Conservation (phyloP, 53 echinoderm and acorn worm species). For the Actinopyga echinites region DNA sequence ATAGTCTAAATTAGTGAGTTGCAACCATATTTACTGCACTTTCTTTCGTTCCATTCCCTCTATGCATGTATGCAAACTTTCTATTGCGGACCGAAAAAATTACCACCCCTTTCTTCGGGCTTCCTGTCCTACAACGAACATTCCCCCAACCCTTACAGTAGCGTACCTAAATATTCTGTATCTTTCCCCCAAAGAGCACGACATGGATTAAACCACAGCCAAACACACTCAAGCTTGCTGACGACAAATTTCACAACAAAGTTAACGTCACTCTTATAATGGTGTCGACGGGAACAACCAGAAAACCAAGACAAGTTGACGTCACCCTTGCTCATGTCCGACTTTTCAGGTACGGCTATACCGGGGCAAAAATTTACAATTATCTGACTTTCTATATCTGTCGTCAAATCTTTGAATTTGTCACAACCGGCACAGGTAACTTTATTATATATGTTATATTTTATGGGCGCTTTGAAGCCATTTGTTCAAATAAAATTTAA, state of each 20-base stretch:
- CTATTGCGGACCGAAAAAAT: neutral
- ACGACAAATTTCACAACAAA: slow-evolving; percentile 22
- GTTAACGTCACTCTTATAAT: no score
- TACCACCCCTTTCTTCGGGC: neutral
- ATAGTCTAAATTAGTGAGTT: neutral
- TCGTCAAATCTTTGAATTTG: no score
- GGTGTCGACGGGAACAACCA: no score
- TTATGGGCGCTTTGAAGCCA: no score
- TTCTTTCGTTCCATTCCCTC: neutral
- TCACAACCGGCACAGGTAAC: no score
- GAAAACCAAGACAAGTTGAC: no score
- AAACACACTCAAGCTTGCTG: slow-evolving; percentile 22
- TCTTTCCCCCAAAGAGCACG: slow-evolving; percentile 4
- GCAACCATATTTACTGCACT: slow-evolving; percentile 24
- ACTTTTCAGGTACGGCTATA: no score
- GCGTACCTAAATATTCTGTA: neutral
- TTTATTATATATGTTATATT: no score
- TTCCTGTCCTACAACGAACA: neutral
- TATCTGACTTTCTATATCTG: no score
- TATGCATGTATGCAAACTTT: slow-evolving; percentile 22
- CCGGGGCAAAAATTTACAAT: no score
- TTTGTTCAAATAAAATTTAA: no score
- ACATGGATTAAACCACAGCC: slow-evolving; percentile 13
- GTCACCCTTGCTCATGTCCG: no score
- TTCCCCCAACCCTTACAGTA: neutral